These are phyloP conservation scores for Chaetogeoica ovagalla DNA, from an alignment of 2,888 invertebrate species.

Conservation along the genomic window DNA sequence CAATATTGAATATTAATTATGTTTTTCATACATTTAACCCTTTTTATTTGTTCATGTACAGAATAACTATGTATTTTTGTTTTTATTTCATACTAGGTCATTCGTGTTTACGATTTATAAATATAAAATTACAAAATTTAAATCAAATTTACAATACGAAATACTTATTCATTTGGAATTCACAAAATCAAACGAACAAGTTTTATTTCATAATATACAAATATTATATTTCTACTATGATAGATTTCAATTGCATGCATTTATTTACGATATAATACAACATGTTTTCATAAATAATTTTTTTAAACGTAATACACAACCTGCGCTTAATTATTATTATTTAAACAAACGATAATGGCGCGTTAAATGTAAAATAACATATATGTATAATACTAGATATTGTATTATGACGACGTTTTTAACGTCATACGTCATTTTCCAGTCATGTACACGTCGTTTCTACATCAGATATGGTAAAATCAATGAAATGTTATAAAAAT, in stretches of 20 bases:
- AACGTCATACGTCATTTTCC: background rate
- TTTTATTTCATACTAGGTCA: too few species aligned
- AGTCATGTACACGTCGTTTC: background rate
- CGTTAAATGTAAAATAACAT: background rate
- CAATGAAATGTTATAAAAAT: slow-evolving; percentile 23
- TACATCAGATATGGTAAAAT: slow-evolving; percentile 4
- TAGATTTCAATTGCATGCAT: background rate
- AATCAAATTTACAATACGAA: too few species aligned
- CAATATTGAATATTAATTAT: too few species aligned
- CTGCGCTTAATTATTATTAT: too few species aligned
- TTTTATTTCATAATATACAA: background rate
- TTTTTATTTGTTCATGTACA: too few species aligned
- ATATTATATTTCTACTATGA: background rate
- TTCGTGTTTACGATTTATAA: too few species aligned
- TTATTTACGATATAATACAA: background rate
- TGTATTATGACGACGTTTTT: background rate
- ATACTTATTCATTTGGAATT: too few species aligned
- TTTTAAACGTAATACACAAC: too few species aligned
- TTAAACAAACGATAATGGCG: background rate
- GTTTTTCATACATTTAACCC: too few species aligned
- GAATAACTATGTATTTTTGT: too few species aligned
- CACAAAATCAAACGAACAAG: background rate
- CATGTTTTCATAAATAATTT: too few species aligned
- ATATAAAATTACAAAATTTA: too few species aligned
- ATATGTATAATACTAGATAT: background rate